Percentiles rank a stretch among this genome's conserved stretches.
Evolutionary conservation across 2,888 invertebrate genomes (phyloP).

Genomic region (Muscina levida): DNA sequence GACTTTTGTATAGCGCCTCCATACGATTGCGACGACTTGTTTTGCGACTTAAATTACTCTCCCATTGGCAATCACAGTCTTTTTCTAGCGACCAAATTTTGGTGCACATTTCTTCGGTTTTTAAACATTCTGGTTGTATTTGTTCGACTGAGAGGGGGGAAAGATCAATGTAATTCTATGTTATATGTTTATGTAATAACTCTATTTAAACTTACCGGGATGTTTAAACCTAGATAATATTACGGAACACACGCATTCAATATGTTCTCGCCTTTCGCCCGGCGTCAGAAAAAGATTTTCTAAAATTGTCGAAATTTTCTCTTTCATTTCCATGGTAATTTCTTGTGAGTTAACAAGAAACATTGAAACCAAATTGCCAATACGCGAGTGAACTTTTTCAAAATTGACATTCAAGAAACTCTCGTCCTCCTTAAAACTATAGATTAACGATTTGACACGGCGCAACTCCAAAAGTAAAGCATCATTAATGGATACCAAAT

Average conservation of each 20-base stretch:
- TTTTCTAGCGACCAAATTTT: conserved; percentile 82
- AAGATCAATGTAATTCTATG: not conserved
- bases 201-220: conserved; percentile 62
- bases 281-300: conserved; percentile 69
- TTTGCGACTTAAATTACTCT: conserved; percentile 76
- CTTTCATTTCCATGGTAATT: conserved; percentile 72
- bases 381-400: conserved; percentile 84
- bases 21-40: conserved; percentile 80
- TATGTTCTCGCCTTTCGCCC: conserved; percentile 79
- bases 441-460: conserved; percentile 85
- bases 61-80: conserved; percentile 85
- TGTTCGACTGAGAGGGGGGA: conserved; percentile 60
- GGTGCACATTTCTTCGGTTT: conserved; percentile 82
- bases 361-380: conserved; percentile 84
- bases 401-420: conserved; percentile 85
- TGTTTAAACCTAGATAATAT: conserved; percentile 76
- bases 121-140: conserved; percentile 80
- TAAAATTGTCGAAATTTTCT: conserved; percentile 68
- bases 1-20: conserved; percentile 73
- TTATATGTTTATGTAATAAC: too few relatives aligned
- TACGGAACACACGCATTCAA: conserved; percentile 80
- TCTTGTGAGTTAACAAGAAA: conserved; percentile 81
- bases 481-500: conserved; percentile 82
- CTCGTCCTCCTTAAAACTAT: conserved; percentile 85
- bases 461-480: conserved; percentile 85